A percentile compares a stretch with the other conserved stretches of the same genome.
Evolutionary conservation across 2,797 vertebrate species (phyloP).

Genomic region (Alectoris magna): DNA sequence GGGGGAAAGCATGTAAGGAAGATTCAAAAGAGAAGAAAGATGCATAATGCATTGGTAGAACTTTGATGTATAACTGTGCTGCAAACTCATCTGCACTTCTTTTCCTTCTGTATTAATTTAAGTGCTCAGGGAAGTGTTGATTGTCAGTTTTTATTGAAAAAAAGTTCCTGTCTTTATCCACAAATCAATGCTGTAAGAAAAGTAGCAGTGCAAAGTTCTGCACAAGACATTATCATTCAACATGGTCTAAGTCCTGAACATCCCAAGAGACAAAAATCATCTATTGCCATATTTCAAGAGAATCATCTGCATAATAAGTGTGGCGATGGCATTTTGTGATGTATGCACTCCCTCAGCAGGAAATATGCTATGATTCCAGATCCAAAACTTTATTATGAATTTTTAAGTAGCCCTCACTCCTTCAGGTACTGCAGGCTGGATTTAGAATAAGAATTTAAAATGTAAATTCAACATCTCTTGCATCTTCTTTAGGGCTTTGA

Average conservation of each 20-base stretch:
- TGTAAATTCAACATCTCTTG: constrained; percentile 8
- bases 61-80: constrained; percentile 33
- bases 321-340: constrained; percentile 16
- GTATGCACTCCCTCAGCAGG: not conserved
- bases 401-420: constrained; percentile 20
- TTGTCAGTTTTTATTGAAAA: not conserved
- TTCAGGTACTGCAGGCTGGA: not conserved
- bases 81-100: not conserved
- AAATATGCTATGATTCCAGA: constrained; percentile 22
- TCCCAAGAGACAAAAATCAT: constrained; percentile 9
- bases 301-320: constrained; percentile 34
- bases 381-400: constrained; percentile 3
- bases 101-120: constrained; percentile 10
- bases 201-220: not conserved
- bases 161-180: not conserved
- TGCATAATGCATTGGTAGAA: constrained; percentile 20
- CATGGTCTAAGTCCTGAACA: not conserved
- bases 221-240: constrained; percentile 30
- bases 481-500: not conserved
- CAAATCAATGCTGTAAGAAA: not conserved
- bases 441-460: constrained; percentile 43
- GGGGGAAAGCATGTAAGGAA: not conserved
- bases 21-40: constrained; percentile 15
- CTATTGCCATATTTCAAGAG: constrained; percentile 10
- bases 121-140: not conserved